Evolutionary conservation across 2,113 vertebrate species (phyloP).

Genomic region (Nibea albiflora): DNA sequence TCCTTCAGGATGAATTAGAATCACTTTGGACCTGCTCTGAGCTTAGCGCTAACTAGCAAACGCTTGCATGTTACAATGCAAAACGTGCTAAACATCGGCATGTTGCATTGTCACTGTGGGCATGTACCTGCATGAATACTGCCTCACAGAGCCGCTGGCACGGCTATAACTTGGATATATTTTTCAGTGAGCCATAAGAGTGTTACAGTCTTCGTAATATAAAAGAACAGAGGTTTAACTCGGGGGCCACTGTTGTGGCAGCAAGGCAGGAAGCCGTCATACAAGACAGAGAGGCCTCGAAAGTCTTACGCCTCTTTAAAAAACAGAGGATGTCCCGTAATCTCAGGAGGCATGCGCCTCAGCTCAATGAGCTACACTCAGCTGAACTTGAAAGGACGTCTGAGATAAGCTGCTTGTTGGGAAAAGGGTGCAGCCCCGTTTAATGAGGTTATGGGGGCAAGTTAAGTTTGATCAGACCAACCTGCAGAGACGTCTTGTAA

Average conservation of each 20-base stretch:
- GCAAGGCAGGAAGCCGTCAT: neutral
- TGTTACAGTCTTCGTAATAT: neutral
- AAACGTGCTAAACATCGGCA: neutral
- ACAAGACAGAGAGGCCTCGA: neutral
- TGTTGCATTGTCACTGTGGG: no score
- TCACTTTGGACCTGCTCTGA: neutral
- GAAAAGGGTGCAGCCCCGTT: constrained; percentile 39
- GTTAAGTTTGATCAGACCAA: constrained; percentile 36
- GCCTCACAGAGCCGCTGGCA: no score
- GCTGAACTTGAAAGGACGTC: constrained; percentile 49
- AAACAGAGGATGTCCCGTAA: constrained; percentile 20
- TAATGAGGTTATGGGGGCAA: constrained; percentile 49
- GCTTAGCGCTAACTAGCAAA: neutral
- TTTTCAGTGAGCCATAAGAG: neutral
- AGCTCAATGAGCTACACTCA: constrained; percentile 29
- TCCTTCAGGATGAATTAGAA: neutral
- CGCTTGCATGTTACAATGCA: neutral
- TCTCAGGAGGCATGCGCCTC: constrained; percentile 6
- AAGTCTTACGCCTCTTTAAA: neutral
- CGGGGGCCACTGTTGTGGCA: constrained; percentile 7
- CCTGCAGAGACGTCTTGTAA: constrained; percentile 32
- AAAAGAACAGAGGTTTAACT: neutral
- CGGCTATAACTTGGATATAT: neutral
- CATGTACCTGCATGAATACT: neutral
- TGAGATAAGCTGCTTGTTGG: constrained; percentile 55